Evolutionary conservation across 2,797 vertebrate genomes (phyloP).

Genomic region (Gila robusta): DNA sequence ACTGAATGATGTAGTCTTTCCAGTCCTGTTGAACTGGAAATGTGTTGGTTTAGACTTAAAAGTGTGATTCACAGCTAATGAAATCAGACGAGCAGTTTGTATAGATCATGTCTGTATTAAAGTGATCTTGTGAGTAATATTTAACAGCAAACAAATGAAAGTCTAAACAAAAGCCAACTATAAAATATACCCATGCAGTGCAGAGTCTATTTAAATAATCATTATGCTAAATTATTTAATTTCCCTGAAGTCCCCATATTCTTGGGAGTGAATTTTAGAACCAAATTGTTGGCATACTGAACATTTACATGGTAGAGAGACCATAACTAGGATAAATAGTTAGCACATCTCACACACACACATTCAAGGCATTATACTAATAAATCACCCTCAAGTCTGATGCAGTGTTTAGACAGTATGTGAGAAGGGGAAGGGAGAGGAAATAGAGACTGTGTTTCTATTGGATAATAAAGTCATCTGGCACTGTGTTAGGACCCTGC

Average conservation of each 20-base stretch:
- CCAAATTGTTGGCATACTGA: conserved; percentile 7
- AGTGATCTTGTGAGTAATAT: background rate
- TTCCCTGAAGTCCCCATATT: background rate
- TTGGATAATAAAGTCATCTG: conserved; percentile 52
- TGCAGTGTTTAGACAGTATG: background rate
- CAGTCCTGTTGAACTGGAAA: conserved; percentile 9
- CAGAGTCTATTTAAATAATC: conserved; percentile 1
- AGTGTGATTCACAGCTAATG: conserved; percentile 32
- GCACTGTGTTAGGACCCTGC: conserved; percentile 37
- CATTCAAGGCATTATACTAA: conserved; percentile 21
- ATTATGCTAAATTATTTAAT: background rate
- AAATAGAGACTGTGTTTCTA: conserved; percentile 9
- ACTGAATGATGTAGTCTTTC: conserved; percentile 30
- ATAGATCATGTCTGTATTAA: background rate
- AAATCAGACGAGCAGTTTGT: conserved; percentile 14
- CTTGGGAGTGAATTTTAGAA: background rate
- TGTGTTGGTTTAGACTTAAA: conserved; percentile 14
- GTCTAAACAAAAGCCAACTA: background rate
- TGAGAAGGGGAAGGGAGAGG: background rate
- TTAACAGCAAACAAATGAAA: background rate
- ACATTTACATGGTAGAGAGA: background rate
- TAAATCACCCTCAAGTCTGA: conserved; percentile 9
- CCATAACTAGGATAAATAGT: background rate
- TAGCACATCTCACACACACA: background rate
- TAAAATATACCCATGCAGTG: background rate